Evolutionary conservation across 2,888 invertebrate species (phyloP), one percentile per base, ranked within the genome.

Genomic region (Caenorhabditis macrosperma): DNA sequence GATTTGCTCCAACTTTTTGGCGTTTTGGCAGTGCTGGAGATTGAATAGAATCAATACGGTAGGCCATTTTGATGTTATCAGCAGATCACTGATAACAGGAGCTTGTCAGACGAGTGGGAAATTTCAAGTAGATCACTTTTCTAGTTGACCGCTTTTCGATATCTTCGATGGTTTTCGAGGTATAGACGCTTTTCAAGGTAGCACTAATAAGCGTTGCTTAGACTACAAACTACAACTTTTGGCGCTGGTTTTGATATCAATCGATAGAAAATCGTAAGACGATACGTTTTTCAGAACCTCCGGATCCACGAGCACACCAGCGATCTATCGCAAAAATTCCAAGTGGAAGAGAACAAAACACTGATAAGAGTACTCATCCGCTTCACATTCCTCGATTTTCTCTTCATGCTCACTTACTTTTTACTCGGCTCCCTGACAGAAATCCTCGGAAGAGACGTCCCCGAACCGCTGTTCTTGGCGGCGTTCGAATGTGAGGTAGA

Each of bases 401-500:
- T 74, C 2, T 74, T 74, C 38, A 63, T 74, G 55, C 5, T 57
- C 6, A n/a, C n/a, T 12, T 74, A 74, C 22, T 74, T 74, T 50
- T 5, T 33, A 33, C 5, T 67, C 17, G 17, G 20, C 9, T 33
- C 48, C 9, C 22, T 46, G 9, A 12, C 46, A 9, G 1, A 3
- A 50, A 12, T 26, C 26, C 26, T 50, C 12, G 15, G 4, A 15
- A 9, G 10, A 9, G 9, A 26, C 26, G 2, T 50, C 1, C 10
- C 26, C 2, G 26, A 26, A 12, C 26, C 26, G 1, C 10, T 26
- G 4, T 50, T 50, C 10, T 26, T 50, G 50, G 26, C 26, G 1
- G 24, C 12, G 2, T 26, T 24, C 10, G 26, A 6, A 9, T 20
- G 22, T 46, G 46, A 17, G 46, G 20, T 46, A 17, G 17, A 22